These are phyloP conservation scores for Nanorana parkeri DNA, from an alignment of 2,113 vertebrate species.

Conservation along the genomic window DNA sequence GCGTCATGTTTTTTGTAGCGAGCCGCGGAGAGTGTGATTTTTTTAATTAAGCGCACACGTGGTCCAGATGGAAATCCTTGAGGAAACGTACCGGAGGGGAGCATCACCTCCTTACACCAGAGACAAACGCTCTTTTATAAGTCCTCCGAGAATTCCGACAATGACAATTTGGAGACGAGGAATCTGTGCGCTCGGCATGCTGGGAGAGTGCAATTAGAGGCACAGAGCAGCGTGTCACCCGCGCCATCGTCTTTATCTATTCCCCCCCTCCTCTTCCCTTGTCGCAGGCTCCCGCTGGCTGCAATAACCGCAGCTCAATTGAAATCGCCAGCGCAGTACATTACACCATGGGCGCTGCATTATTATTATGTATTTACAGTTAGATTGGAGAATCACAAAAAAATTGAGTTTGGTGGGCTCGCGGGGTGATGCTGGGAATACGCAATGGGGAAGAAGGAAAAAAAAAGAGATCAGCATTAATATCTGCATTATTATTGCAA, in stretches of 20 bases:
- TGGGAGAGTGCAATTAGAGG: conserved; percentile 39
- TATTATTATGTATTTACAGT: conserved; percentile 32
- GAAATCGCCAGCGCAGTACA: neutral
- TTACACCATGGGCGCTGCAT: conserved; percentile 9
- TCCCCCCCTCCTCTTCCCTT: neutral
- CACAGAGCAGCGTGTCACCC: neutral
- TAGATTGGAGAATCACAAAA: conserved; percentile 19
- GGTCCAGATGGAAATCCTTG: neutral
- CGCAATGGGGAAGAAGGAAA: neutral
- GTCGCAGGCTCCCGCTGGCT: neutral
- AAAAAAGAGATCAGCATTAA: neutral
- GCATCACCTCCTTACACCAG: neutral
- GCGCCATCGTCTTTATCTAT: neutral
- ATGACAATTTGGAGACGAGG: conserved; percentile 8
- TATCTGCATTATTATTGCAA: neutral
- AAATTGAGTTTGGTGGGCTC: neutral
- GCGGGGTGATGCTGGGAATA: neutral
- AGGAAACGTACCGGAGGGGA: neutral
- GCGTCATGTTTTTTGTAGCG: neutral
- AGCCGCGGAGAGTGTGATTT: neutral
- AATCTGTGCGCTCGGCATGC: neutral
- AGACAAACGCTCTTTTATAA: neutral
- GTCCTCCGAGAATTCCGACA: neutral
- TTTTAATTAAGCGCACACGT: conserved; percentile 12
- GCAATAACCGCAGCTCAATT: conserved; percentile 12